phyloP scores from a whole-genome alignment of 1,140 invertebrate genomes.

The Leguminivora glycinivorella region DNA sequence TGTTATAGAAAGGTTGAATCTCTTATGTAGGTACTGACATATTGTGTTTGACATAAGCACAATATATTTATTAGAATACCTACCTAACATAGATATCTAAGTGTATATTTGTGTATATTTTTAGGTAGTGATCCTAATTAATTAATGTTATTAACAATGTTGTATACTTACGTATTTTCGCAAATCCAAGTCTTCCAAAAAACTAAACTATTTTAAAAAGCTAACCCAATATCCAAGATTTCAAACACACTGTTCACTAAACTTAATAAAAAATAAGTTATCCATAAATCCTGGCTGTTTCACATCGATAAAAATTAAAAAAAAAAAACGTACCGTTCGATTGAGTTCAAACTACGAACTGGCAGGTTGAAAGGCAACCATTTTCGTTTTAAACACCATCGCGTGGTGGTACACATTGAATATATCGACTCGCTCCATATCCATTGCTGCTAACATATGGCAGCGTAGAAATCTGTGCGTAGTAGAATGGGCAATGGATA shows the following conservation, averaged over 20 bases:
- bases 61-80: no score
- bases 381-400: slow-evolving; percentile 18
- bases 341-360: slow-evolving; percentile 20
- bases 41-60: no score
- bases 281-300: slow-evolving; percentile 17
- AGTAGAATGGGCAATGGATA: background rate
- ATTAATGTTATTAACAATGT: no score
- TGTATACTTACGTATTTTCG: slow-evolving; percentile 6
- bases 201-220: background rate
- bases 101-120: no score
- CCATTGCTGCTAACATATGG: background rate
- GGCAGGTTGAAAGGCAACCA: slow-evolving; percentile 21
- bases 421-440: no score
- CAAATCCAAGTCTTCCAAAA: slow-evolving; percentile 7
- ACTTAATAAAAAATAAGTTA: slow-evolving; percentile 19
- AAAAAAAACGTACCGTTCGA: slow-evolving; percentile 19
- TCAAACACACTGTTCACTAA: slow-evolving; percentile 20
- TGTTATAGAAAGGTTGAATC: no score
- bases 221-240: slow-evolving; percentile 16
- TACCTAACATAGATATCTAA: no score
- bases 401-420: slow-evolving; percentile 10
- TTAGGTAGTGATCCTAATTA: no score
- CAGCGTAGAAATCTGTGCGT: no score
- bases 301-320: slow-evolving; percentile 12
- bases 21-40: no score